Percentiles rank a stretch among this genome's conserved stretches.
Conservation (phyloP, 2,888 invertebrate genomes). For the Eupithecia inturbata region DNA sequence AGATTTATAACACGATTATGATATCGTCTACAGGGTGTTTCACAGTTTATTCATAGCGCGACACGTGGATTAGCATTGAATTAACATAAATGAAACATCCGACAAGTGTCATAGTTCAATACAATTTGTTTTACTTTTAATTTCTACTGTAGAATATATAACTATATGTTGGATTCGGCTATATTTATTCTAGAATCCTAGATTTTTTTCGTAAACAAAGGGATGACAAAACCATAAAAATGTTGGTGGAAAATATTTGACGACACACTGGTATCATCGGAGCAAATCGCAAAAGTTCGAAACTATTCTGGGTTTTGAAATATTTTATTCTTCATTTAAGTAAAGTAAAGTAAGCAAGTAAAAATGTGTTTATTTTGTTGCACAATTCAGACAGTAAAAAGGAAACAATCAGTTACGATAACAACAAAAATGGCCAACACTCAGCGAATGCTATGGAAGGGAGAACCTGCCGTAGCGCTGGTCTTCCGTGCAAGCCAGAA, state of each 20-base stretch:
- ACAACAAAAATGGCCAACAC: no score
- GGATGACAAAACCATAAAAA: background rate
- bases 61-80: background rate
- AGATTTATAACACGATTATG: background rate
- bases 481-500: no score
- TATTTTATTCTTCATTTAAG: background rate
- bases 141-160: background rate
- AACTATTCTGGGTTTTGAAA: background rate
- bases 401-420: no score
- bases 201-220: background rate
- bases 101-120: background rate
- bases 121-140: background rate
- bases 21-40: background rate
- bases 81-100: background rate
- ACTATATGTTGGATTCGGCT: background rate
- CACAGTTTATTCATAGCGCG: background rate
- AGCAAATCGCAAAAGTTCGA: background rate
- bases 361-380: no score
- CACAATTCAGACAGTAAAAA: no score
- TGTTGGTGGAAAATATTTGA: background rate
- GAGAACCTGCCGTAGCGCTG: no score
- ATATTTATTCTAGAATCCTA: background rate
- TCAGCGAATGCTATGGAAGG: no score
- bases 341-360: no score
- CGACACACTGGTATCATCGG: background rate